Conservation (phyloP, 1,140 invertebrate species). For the Trachymyrmex septentrionalis region DNA sequence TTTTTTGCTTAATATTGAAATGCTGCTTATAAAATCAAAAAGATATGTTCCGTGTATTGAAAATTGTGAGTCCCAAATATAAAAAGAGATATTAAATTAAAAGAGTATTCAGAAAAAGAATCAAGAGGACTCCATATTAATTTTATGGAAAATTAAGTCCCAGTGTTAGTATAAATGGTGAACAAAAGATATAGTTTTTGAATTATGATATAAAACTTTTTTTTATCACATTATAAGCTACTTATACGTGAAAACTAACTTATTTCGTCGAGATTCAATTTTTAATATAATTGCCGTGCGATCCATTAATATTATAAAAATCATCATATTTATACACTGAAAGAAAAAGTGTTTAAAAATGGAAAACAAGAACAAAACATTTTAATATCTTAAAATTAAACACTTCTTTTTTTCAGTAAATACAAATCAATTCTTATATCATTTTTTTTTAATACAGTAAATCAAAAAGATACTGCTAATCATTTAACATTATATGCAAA, state of each 20-base stretch:
- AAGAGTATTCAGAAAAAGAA: background rate
- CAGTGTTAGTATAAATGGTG: no score
- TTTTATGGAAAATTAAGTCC: no score
- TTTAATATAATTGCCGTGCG: no score
- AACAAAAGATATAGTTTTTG: no score
- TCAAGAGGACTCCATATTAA: background rate
- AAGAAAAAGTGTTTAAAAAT: no score
- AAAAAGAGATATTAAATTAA: background rate
- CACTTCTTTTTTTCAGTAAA: background rate
- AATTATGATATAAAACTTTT: no score
- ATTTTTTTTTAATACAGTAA: background rate
- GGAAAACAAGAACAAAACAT: no score
- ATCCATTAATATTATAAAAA: background rate
- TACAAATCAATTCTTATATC: background rate
- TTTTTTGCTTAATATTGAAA: background rate
- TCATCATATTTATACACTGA: background rate
- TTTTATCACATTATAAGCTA: no score
- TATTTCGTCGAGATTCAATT: no score
- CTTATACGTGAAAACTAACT: no score
- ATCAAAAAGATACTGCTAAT: background rate
- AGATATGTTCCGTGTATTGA: background rate
- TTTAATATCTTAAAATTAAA: no score
- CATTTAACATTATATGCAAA: background rate
- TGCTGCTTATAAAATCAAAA: background rate
- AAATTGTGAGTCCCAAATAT: background rate